A percentile compares a stretch with the other conserved stretches of the same genome.
Evolutionary conservation across 2,888 invertebrate species (phyloP).

Genomic region (Hypselothyrea guttata): DNA sequence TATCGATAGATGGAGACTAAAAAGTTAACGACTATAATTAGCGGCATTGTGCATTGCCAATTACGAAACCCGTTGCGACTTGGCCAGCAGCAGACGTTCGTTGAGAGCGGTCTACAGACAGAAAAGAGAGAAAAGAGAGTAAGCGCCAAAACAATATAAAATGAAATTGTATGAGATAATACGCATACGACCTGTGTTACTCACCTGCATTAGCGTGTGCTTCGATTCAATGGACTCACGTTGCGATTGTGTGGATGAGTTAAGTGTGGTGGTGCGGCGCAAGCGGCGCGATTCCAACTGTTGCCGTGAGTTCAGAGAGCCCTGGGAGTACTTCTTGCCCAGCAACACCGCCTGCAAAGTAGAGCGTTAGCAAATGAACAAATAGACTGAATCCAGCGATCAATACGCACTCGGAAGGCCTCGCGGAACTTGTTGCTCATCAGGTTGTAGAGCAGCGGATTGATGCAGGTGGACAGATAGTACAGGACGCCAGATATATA

Average conservation of each 20-base stretch:
- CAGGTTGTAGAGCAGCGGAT: conserved; percentile 95
- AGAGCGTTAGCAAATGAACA: not conserved
- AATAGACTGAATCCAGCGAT: not conserved
- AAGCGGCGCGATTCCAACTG: conserved; percentile 69
- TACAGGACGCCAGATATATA: conserved; percentile 95
- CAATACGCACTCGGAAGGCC: conserved; percentile 90
- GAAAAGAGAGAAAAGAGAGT: not conserved
- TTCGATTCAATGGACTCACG: conserved; percentile 83
- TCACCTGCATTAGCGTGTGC: conserved; percentile 83
- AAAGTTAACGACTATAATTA: conserved; percentile 35
- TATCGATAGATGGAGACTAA: conserved; percentile 24
- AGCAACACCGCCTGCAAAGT: conserved; percentile 66
- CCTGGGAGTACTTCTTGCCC: conserved; percentile 80
- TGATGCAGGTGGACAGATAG: conserved; percentile 95
- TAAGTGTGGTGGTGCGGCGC: conserved; percentile 65
- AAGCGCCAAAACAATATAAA: not conserved
- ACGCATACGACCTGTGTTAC: conserved; percentile 40
- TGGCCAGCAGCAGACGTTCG: conserved; percentile 64
- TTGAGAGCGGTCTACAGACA: conserved; percentile 79
- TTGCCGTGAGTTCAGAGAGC: conserved; percentile 83
- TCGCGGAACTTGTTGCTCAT: conserved; percentile 97
- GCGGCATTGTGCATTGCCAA: conserved; percentile 37
- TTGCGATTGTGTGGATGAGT: conserved; percentile 84
- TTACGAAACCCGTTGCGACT: conserved; percentile 53
- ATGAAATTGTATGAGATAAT: conserved; percentile 9